phyloP scores from a whole-genome alignment of 2,113 vertebrate genomes.

The Nesoenas mayeri region DNA sequence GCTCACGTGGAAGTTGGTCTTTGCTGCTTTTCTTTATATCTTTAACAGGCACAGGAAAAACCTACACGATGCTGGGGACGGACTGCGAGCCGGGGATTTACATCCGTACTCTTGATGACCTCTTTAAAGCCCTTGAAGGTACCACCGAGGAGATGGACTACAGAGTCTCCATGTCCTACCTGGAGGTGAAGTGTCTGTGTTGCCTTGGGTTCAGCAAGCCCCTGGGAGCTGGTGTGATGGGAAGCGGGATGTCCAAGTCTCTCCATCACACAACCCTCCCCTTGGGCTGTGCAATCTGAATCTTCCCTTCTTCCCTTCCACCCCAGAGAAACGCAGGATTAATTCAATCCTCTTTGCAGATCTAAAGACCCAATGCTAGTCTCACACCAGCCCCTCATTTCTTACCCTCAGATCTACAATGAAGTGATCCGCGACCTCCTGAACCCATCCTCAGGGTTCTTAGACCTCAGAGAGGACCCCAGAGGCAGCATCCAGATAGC shows the following conservation, averaged over 20 bases:
- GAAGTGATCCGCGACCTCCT: slow-evolving; percentile 78
- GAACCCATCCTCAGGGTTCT: slow-evolving; percentile 73
- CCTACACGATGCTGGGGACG: slow-evolving; percentile 72
- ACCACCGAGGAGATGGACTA: slow-evolving; percentile 10
- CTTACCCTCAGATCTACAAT: slow-evolving; percentile 74
- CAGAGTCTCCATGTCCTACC: slow-evolving; percentile 73
- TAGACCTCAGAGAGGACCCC: slow-evolving; percentile 75
- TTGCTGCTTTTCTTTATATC: not conserved
- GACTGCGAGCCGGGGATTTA: slow-evolving; percentile 73
- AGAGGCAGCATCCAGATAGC: slow-evolving; percentile 74
- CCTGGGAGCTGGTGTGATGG: not conserved
- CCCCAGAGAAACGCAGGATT: not conserved
- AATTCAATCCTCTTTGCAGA: not conserved
- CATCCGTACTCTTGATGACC: slow-evolving; percentile 64
- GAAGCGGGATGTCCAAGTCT: not conserved
- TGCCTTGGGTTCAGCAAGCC: not conserved
- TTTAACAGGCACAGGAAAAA: slow-evolving; percentile 70
- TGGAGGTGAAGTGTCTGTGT: slow-evolving; percentile 69
- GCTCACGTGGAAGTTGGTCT: fast-evolving
- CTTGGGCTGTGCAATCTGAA: not conserved
- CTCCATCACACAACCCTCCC: not conserved
- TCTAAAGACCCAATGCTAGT: not conserved
- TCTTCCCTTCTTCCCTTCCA: not conserved
- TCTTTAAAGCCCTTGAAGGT: slow-evolving; percentile 72
- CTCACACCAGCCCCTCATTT: not conserved